Conservation (phyloP, 2,113 vertebrate species). For the Mugil cephalus region DNA sequence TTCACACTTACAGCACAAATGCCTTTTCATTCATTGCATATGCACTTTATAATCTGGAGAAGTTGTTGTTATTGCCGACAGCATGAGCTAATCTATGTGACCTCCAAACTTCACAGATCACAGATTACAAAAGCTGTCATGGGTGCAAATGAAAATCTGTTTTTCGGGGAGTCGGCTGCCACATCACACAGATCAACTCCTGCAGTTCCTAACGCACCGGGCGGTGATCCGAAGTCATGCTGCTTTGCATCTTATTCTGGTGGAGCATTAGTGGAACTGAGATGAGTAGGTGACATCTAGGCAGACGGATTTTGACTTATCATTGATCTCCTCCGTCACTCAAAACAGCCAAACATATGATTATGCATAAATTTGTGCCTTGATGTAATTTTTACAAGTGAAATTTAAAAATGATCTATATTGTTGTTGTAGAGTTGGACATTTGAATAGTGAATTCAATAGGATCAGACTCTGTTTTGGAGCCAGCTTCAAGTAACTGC, state of each 20-base stretch:
- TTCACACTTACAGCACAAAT: constrained; percentile 28
- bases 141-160: constrained; percentile 38
- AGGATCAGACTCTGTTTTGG: too few species aligned
- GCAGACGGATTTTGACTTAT: too few species aligned
- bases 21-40: constrained; percentile 38
- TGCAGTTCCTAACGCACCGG: constrained; percentile 3
- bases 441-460: too few species aligned
- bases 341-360: too few species aligned
- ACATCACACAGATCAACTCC: constrained; percentile 50
- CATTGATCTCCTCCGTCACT: too few species aligned
- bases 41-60: constrained; percentile 43
- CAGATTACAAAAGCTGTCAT: constrained; percentile 25
- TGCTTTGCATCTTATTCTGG: not conserved
- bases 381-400: too few species aligned
- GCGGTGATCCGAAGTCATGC: not conserved
- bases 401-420: too few species aligned
- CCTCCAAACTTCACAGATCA: constrained; percentile 36
- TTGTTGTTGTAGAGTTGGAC: too few species aligned
- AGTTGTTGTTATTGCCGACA: constrained; percentile 37
- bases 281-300: too few species aligned
- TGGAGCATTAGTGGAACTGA: too few species aligned
- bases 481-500: too few species aligned
- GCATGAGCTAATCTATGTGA: constrained; percentile 25
- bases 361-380: too few species aligned
- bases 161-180: constrained; percentile 26